These are phyloP conservation scores for Agrochola lychnidis DNA, from an alignment of 2,888 invertebrate genomes.

Conservation along the genomic window DNA sequence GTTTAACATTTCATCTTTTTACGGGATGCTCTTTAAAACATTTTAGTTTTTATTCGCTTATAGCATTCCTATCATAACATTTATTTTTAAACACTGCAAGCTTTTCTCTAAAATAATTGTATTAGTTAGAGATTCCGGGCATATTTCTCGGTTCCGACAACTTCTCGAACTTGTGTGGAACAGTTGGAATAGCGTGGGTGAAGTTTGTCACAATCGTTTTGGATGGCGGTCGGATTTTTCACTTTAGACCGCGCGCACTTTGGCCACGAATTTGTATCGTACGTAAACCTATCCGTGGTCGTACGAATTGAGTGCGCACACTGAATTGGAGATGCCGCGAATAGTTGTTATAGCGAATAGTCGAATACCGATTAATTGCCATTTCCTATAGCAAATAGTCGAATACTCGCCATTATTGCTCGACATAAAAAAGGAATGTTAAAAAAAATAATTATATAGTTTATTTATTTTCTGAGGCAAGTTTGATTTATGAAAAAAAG, in stretches of 20 bases:
- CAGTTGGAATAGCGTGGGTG: conserved; percentile 24
- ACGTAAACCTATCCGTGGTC: no score
- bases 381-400: no score
- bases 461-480: no score
- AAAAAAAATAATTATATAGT: no score
- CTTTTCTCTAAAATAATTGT: conserved; percentile 20
- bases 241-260: conserved; percentile 1
- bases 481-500: no score
- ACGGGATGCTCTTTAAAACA: background rate
- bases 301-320: no score
- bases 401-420: no score
- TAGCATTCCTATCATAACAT: background rate
- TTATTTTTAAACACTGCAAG: conserved; percentile 12
- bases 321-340: no score
- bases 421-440: no score
- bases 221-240: conserved; percentile 11
- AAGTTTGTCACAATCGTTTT: conserved; percentile 51
- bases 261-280: no score
- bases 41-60: background rate
- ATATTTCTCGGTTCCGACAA: conserved; percentile 33
- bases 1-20: background rate
- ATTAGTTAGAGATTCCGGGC: conserved; percentile 32
- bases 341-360: no score
- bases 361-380: no score
- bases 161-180: conserved; percentile 26